These are phyloP conservation scores for Cebus imitator DNA, from an alignment of 2,113 vertebrate species.

Conservation along the genomic window DNA sequence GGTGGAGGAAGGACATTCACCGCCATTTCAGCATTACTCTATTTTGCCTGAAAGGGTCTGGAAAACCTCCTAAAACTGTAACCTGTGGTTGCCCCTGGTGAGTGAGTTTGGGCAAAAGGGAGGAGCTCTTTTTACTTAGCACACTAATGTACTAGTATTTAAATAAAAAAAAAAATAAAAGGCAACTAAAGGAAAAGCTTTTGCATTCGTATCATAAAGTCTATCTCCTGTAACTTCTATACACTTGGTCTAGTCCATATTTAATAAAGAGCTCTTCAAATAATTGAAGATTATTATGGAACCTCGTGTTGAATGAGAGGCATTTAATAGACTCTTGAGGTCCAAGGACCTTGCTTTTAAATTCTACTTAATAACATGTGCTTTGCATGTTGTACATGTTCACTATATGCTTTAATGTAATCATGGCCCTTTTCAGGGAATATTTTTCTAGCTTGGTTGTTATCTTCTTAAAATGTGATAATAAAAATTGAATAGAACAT, in stretches of 20 bases:
- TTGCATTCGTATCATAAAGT: neutral
- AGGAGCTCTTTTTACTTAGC: neutral
- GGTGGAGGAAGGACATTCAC: neutral
- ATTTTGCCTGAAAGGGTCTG: neutral
- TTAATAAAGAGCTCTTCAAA: conserved; percentile 31
- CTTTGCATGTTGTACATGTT: neutral
- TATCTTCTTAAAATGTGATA: neutral
- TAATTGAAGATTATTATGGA: neutral
- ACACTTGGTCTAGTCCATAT: neutral
- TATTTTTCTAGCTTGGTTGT: neutral
- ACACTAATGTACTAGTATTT: neutral
- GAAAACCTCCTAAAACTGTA: neutral
- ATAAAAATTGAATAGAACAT: neutral
- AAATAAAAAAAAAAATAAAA: neutral
- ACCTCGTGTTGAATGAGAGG: neutral
- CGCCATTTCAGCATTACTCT: neutral
- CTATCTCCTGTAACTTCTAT: neutral
- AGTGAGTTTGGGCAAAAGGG: neutral
- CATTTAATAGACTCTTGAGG: neutral
- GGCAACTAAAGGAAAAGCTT: neutral
- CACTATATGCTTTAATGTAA: neutral
- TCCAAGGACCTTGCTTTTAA: neutral
- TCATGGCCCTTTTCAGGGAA: neutral
- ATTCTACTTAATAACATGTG: neutral
- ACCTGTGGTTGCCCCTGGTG: neutral